Conservation (phyloP, 2,888 invertebrate genomes). For the Pterobdella sp. region DNA sequence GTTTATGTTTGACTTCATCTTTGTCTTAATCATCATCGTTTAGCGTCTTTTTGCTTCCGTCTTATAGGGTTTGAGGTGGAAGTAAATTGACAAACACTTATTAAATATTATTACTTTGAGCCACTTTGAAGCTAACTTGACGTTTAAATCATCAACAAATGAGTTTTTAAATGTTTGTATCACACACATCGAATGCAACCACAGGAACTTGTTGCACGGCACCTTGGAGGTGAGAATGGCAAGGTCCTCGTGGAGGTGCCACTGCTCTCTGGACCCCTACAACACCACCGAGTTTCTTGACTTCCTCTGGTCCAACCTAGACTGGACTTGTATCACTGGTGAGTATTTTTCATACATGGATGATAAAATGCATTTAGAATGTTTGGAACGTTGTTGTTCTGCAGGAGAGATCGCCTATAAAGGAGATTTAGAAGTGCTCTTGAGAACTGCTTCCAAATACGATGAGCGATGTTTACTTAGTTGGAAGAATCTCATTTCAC, state of each 20-base stretch:
- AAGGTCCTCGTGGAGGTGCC: conserved; percentile 79
- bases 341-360: not conserved
- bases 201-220: conserved; percentile 79
- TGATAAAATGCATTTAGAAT: too few species aligned
- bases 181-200: not conserved
- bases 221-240: conserved; percentile 77
- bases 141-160: too few species aligned
- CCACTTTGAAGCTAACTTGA: too few species aligned
- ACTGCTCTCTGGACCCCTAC: conserved; percentile 93
- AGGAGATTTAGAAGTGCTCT: conserved; percentile 86
- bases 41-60: not conserved
- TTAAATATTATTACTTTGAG: too few species aligned
- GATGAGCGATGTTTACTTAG: conserved; percentile 90
- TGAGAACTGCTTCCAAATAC: conserved; percentile 94
- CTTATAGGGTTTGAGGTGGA: too few species aligned
- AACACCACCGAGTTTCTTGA: conserved; percentile 99
- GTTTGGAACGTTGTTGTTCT: too few species aligned
- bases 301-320: conserved; percentile 83
- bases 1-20: not conserved
- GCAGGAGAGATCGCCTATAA: conserved; percentile 71
- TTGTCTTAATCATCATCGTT: not conserved
- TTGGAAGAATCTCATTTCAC: conserved; percentile 81
- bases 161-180: too few species aligned
- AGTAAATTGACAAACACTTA: too few species aligned
- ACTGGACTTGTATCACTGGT: conserved; percentile 92